Evolutionary conservation across 2,888 invertebrate species (phyloP), one percentile per base, ranked within the genome.

Genomic region (Rhogogaster chlorosoma): DNA sequence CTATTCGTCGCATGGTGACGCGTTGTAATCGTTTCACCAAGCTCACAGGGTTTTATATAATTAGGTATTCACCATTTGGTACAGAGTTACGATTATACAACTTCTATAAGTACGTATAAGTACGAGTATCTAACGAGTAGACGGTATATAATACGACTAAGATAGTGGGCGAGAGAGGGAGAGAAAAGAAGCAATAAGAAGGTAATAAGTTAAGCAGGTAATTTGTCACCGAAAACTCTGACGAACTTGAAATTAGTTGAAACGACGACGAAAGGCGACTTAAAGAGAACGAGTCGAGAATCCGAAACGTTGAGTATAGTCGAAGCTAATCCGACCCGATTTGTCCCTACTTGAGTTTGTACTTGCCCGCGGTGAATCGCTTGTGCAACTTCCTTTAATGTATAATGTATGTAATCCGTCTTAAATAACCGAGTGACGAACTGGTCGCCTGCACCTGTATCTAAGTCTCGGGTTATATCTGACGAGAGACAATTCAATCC

Each of bases 1-100:
- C 26, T 29, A n/a, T 77, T 18, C 18, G 53, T 49, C 49, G 53
- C n/a, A 53, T 18, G 38, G n/a, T 22, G 61, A 80, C 80, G 80
- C 80, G 80, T 61, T 80, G 57, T 80, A 80, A 80, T 80, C 80
- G 80, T 61, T 80, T 61, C 80, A 80, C 80, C 80, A 80, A 80
- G 49, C 80, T 18, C 32, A 6, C 32, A 6, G 67, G 15, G 29
- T 67, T 32, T 32, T 18, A 32, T 15, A 26, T 32, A 67, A 32
- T 67, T 32, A 45, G 45, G 45, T 15, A 67, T 26, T 32, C 67
- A 67, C 15, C 67, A 67, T 32, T 32, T 73, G 38, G 71, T 73
- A 42, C 6, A n/a, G 2, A 42, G 22, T n/a, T 38, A 73, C 71
- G 42, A 73, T 42, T 42, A 53, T 53, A 42, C 38, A 26, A 61